These are phyloP conservation scores for Melitaea athalia DNA, from an alignment of 2,888 invertebrate genomes.

Conservation along the genomic window DNA sequence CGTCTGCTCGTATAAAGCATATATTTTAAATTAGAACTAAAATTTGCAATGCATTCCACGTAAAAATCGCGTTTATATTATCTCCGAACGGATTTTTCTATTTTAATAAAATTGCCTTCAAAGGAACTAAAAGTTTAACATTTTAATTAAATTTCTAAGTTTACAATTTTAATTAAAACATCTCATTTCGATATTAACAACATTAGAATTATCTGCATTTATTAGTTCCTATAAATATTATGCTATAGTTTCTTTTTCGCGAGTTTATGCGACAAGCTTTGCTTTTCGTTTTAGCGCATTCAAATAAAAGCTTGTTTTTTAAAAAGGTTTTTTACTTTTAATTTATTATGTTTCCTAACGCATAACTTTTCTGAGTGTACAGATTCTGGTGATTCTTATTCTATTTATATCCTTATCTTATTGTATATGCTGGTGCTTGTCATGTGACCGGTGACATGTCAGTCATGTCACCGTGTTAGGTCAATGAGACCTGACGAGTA, in stretches of 20 bases:
- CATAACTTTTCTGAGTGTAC: not conserved
- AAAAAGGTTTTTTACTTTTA: no score
- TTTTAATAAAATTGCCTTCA: not conserved
- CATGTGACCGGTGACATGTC: no score
- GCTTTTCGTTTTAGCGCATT: no score
- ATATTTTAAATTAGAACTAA: constrained; percentile 30
- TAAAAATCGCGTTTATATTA: constrained; percentile 20
- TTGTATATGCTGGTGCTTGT: no score
- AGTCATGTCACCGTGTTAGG: no score
- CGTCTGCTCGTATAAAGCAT: constrained; percentile 30
- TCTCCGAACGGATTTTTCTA: not conserved
- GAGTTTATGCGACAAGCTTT: no score
- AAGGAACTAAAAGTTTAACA: not conserved
- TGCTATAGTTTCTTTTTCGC: no score
- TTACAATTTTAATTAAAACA: not conserved
- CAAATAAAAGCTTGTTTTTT: no score
- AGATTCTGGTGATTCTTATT: not conserved
- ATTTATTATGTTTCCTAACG: not conserved
- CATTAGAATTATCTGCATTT: not conserved
- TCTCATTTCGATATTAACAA: not conserved
- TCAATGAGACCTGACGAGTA: no score
- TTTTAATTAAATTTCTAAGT: not conserved
- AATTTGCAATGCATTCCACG: constrained; percentile 25
- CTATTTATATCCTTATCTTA: no score
- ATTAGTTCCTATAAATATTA: not conserved